Conservation (phyloP, 1,140 invertebrate species). For the Meloidogyne floridensis region DNA sequence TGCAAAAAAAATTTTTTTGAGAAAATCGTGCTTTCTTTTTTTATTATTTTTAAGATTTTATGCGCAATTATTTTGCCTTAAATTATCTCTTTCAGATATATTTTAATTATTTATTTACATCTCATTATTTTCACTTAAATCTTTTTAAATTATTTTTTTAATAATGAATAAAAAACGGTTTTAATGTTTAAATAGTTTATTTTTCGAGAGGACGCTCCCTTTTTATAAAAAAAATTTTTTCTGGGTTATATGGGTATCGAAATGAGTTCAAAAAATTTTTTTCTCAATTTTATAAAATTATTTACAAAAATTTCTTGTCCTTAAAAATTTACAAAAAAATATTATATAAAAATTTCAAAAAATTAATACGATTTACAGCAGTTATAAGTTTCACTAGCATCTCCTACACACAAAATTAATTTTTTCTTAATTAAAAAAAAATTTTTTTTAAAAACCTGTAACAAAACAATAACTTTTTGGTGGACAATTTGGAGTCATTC, state of each 20-base stretch:
- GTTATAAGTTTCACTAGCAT: constrained; percentile 62
- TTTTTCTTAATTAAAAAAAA: background rate
- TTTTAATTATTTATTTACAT: too few species aligned
- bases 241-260: too few species aligned
- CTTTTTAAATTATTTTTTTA: background rate
- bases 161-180: too few species aligned
- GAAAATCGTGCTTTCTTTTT: background rate
- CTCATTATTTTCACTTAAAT: background rate
- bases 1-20: too few species aligned
- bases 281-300: background rate
- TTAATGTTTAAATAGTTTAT: too few species aligned
- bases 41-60: background rate
- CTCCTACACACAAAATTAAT: background rate
- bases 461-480: constrained; percentile 65
- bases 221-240: too few species aligned
- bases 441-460: constrained; percentile 41
- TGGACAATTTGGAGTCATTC: constrained; percentile 61
- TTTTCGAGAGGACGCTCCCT: too few species aligned
- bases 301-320: background rate
- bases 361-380: constrained; percentile 50
- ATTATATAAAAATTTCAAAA: background rate
- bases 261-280: too few species aligned
- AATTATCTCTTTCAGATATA: background rate
- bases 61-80: background rate
- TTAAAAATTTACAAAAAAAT: background rate